A percentile compares a stretch with the other conserved stretches of the same genome.
These are phyloP conservation scores for Conistra vaccinii DNA, from an alignment of 2,888 invertebrate species.

Conservation along the genomic window DNA sequence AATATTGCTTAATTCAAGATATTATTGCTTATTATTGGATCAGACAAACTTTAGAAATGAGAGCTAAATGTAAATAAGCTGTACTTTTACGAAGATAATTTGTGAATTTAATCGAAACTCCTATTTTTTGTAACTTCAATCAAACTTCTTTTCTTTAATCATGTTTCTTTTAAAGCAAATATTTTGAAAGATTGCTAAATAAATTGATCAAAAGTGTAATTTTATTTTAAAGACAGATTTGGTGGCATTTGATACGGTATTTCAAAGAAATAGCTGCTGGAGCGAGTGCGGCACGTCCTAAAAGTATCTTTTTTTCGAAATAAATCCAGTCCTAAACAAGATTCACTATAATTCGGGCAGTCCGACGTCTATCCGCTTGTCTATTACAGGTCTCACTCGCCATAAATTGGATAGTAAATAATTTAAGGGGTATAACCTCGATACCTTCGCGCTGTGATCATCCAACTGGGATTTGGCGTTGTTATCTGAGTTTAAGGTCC, in stretches of 20 bases:
- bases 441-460: slow-evolving; percentile 6
- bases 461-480: slow-evolving; percentile 36
- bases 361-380: slow-evolving; percentile 50
- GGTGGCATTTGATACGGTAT: not conserved
- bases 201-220: not conserved
- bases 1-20: slow-evolving; percentile 11
- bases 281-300: not conserved
- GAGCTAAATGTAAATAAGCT: not conserved
- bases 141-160: not conserved
- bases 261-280: not conserved
- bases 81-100: not conserved
- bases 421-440: slow-evolving; percentile 40
- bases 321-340: slow-evolving; percentile 16
- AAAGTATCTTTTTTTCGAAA: slow-evolving; percentile 16
- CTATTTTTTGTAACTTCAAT: not conserved
- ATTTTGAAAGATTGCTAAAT: not conserved
- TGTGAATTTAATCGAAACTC: not conserved
- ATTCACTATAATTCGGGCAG: slow-evolving; percentile 20
- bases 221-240: not conserved
- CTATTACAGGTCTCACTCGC: slow-evolving; percentile 46
- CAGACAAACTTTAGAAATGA: not conserved
- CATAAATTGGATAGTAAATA: slow-evolving; percentile 51
- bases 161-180: not conserved
- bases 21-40: slow-evolving; percentile 26
- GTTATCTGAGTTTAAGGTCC: slow-evolving; percentile 17